Conservation (phyloP, 2,113 vertebrate genomes). For the Archilochus colubris region DNA sequence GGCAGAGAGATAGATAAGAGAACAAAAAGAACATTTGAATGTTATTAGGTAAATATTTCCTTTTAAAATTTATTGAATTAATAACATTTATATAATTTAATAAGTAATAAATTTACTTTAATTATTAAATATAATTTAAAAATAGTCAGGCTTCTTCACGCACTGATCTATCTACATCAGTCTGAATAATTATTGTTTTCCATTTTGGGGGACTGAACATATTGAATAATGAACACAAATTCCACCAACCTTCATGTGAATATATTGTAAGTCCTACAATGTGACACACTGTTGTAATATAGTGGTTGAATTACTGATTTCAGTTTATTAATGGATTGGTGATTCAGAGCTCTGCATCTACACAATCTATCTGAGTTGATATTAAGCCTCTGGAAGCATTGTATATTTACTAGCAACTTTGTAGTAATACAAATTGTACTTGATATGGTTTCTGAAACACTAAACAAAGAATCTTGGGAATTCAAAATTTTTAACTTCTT, state of each 20-base stretch:
- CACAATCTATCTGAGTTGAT: background rate
- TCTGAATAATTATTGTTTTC: background rate
- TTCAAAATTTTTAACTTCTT: background rate
- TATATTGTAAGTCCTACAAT: background rate
- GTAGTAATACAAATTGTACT: background rate
- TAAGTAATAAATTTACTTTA: too few relatives aligned
- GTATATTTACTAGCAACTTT: slow-evolving; percentile 7
- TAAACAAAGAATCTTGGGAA: background rate
- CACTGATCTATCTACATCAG: background rate
- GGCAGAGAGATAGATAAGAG: background rate
- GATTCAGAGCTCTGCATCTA: slow-evolving; percentile 15
- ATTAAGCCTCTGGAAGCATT: background rate
- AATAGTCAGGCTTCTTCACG: background rate
- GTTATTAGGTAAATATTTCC: background rate
- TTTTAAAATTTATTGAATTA: background rate
- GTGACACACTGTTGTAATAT: background rate
- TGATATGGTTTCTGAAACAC: background rate
- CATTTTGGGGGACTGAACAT: background rate
- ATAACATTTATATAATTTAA: too few relatives aligned
- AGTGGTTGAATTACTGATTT: background rate
- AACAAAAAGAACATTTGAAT: background rate
- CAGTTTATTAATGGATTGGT: slow-evolving; percentile 11
- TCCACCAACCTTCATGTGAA: background rate
- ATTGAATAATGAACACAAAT: background rate
- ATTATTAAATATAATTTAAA: background rate